Percentiles rank a stretch among this genome's conserved stretches.
Evolutionary conservation across 64 coral and sea anemone genomes (phyloP).

Genomic region (Actinia equina): DNA sequence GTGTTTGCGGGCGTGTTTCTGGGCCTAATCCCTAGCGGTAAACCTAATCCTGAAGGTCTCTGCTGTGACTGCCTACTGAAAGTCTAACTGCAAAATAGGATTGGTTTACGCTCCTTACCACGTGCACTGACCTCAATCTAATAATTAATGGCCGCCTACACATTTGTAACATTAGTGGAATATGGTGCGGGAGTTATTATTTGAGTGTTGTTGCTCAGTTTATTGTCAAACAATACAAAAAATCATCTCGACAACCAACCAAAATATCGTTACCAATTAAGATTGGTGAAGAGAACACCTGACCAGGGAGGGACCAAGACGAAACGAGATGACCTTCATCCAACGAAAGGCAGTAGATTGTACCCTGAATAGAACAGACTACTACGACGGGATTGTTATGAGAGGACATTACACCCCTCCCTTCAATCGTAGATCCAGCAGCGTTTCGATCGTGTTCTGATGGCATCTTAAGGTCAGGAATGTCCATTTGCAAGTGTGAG

Average conservation of each 20-base stretch:
- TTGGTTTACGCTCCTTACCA: neutral
- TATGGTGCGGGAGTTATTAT: neutral
- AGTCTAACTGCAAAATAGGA: too few species aligned
- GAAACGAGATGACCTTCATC: slow-evolving; percentile 37
- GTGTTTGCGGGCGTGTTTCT: too few species aligned
- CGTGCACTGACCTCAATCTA: too few species aligned
- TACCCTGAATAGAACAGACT: slow-evolving; percentile 60
- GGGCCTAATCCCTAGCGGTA: too few species aligned
- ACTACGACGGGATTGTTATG: neutral
- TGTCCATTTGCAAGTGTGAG: neutral
- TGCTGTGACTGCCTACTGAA: too few species aligned
- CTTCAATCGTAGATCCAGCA: neutral
- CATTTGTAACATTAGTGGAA: neutral
- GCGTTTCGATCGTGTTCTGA: neutral
- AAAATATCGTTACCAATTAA: slow-evolving; percentile 49
- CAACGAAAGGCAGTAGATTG: slow-evolving; percentile 53
- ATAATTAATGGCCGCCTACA: neutral
- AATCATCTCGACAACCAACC: slow-evolving; percentile 82
- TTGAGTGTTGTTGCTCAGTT: neutral
- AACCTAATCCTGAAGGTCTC: too few species aligned
- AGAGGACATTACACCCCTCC: too few species aligned
- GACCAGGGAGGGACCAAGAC: slow-evolving; percentile 56
- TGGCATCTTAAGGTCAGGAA: neutral
- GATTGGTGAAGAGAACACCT: slow-evolving; percentile 89
- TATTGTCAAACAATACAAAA: slow-evolving; percentile 58